phyloP scores from a whole-genome alignment of 2,113 vertebrate species.

The Excalfactoria chinensis region DNA sequence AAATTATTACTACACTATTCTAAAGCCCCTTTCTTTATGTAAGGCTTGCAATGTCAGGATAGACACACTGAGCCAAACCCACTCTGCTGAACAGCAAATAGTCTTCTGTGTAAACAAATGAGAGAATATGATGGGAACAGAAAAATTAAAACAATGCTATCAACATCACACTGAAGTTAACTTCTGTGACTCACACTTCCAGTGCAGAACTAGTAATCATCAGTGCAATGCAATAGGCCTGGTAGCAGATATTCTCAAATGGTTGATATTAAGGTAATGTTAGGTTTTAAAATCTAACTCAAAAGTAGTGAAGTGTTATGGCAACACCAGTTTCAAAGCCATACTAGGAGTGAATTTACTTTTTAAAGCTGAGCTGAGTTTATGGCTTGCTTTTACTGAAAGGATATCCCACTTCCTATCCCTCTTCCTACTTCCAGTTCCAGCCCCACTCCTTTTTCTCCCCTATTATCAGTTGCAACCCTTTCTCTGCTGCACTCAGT shows the following conservation, averaged over 20 bases:
- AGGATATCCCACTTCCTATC: neutral
- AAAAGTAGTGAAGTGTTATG: neutral
- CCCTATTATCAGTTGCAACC: neutral
- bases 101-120: neutral
- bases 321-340: neutral
- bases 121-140: neutral
- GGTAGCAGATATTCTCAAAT: neutral
- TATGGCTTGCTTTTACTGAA: neutral
- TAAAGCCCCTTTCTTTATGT: neutral
- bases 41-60: neutral
- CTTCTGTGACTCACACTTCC: neutral
- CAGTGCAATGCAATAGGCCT: neutral
- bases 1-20: neutral
- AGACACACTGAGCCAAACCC: neutral
- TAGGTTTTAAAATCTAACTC: neutral
- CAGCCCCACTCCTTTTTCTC: neutral
- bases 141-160: neutral
- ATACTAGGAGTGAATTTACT: neutral
- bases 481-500: neutral
- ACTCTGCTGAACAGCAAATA: neutral
- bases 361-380: neutral
- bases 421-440: neutral
- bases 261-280: neutral
- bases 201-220: neutral
- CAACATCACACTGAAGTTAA: neutral